Evolutionary conservation across 2,888 invertebrate genomes (phyloP).

Genomic region (Dilophus febrilis): DNA sequence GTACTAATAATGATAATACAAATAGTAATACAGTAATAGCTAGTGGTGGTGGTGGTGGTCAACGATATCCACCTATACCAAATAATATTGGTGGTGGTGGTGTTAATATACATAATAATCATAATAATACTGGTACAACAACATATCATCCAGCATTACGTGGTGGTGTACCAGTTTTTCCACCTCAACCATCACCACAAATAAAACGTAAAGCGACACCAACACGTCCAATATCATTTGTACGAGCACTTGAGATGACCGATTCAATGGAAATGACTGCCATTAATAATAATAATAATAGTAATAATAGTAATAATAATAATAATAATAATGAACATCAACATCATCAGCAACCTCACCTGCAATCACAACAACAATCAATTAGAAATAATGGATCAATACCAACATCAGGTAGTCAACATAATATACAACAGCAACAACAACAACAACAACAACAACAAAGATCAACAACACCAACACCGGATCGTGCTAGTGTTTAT

Average conservation of each 20-base stretch:
- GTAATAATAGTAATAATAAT: too few relatives aligned
- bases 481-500: slow-evolving; percentile 78
- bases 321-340: slow-evolving; percentile 12
- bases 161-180: slow-evolving; percentile 53
- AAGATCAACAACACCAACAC: slow-evolving; percentile 41
- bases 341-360: too few relatives aligned
- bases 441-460: slow-evolving; percentile 36
- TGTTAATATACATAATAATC: slow-evolving; percentile 8
- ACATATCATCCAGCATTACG: slow-evolving; percentile 44
- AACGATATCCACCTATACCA: slow-evolving; percentile 8
- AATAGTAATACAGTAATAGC: slow-evolving; percentile 21
- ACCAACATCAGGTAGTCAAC: slow-evolving; percentile 19
- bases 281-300: slow-evolving; percentile 20
- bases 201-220: slow-evolving; percentile 38
- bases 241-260: slow-evolving; percentile 76
- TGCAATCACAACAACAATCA: slow-evolving; percentile 13
- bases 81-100: background rate
- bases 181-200: slow-evolving; percentile 38
- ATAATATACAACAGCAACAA: slow-evolving; percentile 27
- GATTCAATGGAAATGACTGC: slow-evolving; percentile 69
- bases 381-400: slow-evolving; percentile 16
- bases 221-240: slow-evolving; percentile 69
- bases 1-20: slow-evolving; percentile 5
- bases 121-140: slow-evolving; percentile 8
- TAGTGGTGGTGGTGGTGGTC: slow-evolving; percentile 8